A percentile compares a stretch with the other conserved stretches of the same genome.
phyloP scores from a whole-genome alignment of 2,888 invertebrate species.

The Antheraea yamamai region DNA sequence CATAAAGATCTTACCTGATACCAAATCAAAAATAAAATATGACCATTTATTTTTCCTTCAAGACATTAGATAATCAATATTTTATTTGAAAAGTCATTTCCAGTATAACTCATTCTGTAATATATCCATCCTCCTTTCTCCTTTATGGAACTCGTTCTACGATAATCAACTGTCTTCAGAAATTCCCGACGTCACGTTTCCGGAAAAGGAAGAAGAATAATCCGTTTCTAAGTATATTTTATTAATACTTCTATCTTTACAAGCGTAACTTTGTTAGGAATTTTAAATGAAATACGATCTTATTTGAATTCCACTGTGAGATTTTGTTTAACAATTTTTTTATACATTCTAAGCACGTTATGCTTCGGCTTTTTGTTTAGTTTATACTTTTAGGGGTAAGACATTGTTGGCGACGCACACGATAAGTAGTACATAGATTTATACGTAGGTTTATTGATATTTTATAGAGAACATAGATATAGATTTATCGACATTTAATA shows the following conservation, averaged over 20 bases:
- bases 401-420: too few relatives aligned
- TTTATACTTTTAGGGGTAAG: neutral
- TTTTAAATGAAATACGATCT: slow-evolving; percentile 8
- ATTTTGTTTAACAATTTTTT: slow-evolving; percentile 1
- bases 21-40: neutral
- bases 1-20: too few relatives aligned
- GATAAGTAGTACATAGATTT: too few relatives aligned
- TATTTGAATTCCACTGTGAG: neutral
- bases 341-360: neutral
- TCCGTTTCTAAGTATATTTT: slow-evolving; percentile 56
- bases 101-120: slow-evolving; percentile 12
- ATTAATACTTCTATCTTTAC: slow-evolving; percentile 43
- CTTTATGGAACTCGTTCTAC: slow-evolving; percentile 55
- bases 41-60: neutral
- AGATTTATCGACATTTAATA: too few relatives aligned
- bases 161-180: slow-evolving; percentile 66
- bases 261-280: slow-evolving; percentile 15
- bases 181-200: slow-evolving; percentile 54
- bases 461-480: too few relatives aligned
- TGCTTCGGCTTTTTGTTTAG: too few relatives aligned
- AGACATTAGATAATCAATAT: neutral
- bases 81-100: neutral
- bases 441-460: too few relatives aligned
- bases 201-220: slow-evolving; percentile 46
- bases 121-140: slow-evolving; percentile 31